These are phyloP conservation scores for Nibea coibor DNA, from an alignment of 2,113 vertebrate species.

Conservation along the genomic window DNA sequence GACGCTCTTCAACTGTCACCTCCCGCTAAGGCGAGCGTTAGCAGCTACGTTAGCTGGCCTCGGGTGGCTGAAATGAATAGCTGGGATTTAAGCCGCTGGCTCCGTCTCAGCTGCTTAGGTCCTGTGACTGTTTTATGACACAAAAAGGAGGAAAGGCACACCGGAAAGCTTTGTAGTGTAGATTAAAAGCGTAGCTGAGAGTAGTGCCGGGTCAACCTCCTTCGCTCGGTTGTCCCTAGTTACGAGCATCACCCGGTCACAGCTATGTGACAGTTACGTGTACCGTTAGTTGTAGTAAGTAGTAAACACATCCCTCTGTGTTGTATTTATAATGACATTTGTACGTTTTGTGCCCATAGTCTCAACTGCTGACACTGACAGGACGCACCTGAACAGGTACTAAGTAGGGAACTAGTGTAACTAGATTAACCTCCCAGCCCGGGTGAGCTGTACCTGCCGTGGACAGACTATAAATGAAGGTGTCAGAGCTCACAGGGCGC, in stretches of 20 bases:
- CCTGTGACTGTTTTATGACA: not conserved
- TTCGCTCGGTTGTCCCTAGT: not conserved
- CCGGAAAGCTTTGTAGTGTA: not conserved
- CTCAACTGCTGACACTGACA: slow-evolving; percentile 51
- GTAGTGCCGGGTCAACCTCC: not conserved
- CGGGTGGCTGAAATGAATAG: not conserved
- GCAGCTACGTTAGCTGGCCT: slow-evolving; percentile 44
- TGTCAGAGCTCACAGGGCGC: slow-evolving; percentile 7
- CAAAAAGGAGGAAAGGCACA: not conserved
- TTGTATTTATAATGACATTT: slow-evolving; percentile 5
- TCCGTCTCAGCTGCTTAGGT: slow-evolving; percentile 11
- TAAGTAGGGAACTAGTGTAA: not conserved
- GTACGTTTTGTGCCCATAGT: slow-evolving; percentile 39
- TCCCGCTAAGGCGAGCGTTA: slow-evolving; percentile 36
- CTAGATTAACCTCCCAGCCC: not conserved
- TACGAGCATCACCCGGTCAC: not conserved
- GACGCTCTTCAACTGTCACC: not conserved
- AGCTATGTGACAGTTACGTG: not conserved
- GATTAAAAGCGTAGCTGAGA: not conserved
- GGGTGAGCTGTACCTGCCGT: not conserved
- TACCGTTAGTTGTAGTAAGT: not conserved
- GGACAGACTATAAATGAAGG: slow-evolving; percentile 12
- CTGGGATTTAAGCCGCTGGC: slow-evolving; percentile 16
- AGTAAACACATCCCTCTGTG: not conserved
- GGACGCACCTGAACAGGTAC: slow-evolving; percentile 65